These are phyloP conservation scores for Dilophus febrilis DNA, from an alignment of 2,888 invertebrate genomes.

Conservation along the genomic window DNA sequence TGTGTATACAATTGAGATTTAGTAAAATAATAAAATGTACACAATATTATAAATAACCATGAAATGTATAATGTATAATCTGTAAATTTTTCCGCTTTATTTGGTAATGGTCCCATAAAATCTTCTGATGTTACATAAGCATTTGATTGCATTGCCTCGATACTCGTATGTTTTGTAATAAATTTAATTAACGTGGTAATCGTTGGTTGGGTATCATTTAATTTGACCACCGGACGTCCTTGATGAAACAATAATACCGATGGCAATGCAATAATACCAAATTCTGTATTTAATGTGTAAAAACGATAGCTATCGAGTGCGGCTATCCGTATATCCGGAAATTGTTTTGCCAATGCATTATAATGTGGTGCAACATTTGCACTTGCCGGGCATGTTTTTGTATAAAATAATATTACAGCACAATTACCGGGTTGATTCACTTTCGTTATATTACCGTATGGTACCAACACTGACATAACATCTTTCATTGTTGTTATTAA, in stretches of 20 bases:
- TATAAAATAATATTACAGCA: conserved; percentile 73
- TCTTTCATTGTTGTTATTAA: conserved; percentile 24
- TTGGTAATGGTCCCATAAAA: conserved; percentile 65
- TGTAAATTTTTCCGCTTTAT: conserved; percentile 53
- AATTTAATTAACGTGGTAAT: conserved; percentile 65
- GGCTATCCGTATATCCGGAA: conserved; percentile 70
- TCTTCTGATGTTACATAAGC: conserved; percentile 55
- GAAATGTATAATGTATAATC: conserved; percentile 70
- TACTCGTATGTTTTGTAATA: conserved; percentile 56
- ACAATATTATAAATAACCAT: conserved; percentile 68
- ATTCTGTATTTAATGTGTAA: conserved; percentile 73
- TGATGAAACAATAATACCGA: conserved; percentile 80
- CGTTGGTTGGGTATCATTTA: conserved; percentile 64
- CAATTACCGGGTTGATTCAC: conserved; percentile 49
- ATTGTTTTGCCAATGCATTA: conserved; percentile 76
- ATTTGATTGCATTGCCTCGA: conserved; percentile 38
- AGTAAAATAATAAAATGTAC: conserved; percentile 56
- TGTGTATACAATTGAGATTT: conserved; percentile 61
- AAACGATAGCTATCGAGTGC: conserved; percentile 78
- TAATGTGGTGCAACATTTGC: conserved; percentile 77
- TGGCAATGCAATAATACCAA: conserved; percentile 81
- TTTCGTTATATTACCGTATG: conserved; percentile 31
- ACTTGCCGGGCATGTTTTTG: conserved; percentile 79
- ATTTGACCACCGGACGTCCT: conserved; percentile 58
- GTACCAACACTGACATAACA: conserved; percentile 22